Evolutionary conservation across 2,888 invertebrate species (phyloP).

Genomic region (Eupithecia abbreviata): DNA sequence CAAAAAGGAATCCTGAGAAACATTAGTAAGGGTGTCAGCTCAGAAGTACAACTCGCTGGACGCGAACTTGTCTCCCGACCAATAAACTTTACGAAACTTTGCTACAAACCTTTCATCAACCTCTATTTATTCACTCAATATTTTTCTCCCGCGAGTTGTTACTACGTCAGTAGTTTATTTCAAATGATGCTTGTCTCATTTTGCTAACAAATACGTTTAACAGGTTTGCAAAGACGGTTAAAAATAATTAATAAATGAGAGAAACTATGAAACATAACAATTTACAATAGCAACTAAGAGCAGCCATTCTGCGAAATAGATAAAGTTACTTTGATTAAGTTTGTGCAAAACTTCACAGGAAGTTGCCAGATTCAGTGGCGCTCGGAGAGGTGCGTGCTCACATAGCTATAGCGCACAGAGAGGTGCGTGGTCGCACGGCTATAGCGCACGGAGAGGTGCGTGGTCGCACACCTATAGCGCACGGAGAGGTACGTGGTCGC

Average conservation of each 20-base stretch:
- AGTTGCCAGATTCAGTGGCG: conserved; percentile 52
- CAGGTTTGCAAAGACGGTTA: neutral
- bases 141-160: conserved; percentile 2
- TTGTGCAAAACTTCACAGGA: conserved; percentile 54
- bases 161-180: neutral
- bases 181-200: neutral
- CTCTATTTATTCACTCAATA: conserved; percentile 5
- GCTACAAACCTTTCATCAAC: conserved; percentile 3
- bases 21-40: neutral
- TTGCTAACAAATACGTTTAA: neutral
- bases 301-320: conserved; percentile 55
- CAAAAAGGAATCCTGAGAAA: neutral
- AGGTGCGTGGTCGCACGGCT: no score
- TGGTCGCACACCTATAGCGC: no score
- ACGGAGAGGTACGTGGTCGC: no score
- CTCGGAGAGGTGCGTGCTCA: conserved; percentile 30
- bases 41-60: neutral
- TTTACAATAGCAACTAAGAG: conserved; percentile 44
- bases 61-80: neutral
- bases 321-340: conserved; percentile 62
- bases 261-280: conserved; percentile 36
- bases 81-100: neutral
- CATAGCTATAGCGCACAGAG: neutral
- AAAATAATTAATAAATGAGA: no score
- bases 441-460: no score